Base-by-base conservation (phyloP, 1,140 invertebrate genomes). In the Orius insidiosus region DNA sequence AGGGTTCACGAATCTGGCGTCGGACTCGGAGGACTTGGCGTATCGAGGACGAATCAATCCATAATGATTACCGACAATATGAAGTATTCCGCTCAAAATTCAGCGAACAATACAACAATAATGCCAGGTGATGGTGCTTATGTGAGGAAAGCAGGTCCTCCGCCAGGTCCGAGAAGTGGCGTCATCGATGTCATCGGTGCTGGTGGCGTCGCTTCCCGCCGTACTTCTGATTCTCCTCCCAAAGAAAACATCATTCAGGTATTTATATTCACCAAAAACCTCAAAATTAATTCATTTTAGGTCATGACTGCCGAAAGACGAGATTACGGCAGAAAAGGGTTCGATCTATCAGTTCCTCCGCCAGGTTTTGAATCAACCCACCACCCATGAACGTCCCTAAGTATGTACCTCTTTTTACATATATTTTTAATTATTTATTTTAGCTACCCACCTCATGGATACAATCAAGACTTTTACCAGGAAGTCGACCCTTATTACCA, bases 221-320 rank as follows among this genome's bases (percentile, higher is more conserved):
- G 65, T 44, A 63, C 65, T 47, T 49, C 63, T 10, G 63, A 50
- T 19, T 59, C 64, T 13, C 66, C 70, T 24, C 67, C 72, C 0
- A 78, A 83, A 58, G 81, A 85, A 64, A 86, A 85, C 58, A 76
- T 80, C 15, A 87, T 86, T 58, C 81, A 85, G 66, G 78, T 75
- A 59, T 10, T 53, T 42, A 9, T 11, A 18, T 24, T 30, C 10
- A 15, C 32, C 16, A 4, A 24, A 24, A 7, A 24, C 3, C 24
- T 24, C 24, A 4, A 24, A 24, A 4, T 24, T 24, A 24, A 24
- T n/a, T n/a, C n/a, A 24, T 24, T 24, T 40, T 54, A 76, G 73
- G 79, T 84, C 7, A 86, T 87, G 82, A 86, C 82, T 10, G 83
- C 81, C 5, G 84, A 87, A 60, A 72, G 83, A 50, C 67, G 84